Conservation (phyloP, 2,888 invertebrate species). For the Chymomyza caudatula region DNA sequence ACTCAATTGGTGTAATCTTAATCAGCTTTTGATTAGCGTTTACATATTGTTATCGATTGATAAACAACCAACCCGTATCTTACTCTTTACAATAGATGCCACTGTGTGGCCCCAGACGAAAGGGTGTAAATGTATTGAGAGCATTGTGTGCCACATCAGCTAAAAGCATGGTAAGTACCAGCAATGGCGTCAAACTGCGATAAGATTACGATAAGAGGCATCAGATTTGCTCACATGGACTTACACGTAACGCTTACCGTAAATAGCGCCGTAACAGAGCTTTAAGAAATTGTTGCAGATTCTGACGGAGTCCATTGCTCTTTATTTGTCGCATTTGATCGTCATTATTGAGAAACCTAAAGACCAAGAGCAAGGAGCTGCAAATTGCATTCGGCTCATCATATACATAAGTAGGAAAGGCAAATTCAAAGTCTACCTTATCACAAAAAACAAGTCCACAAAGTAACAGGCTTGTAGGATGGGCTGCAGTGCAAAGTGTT, state of each 20-base stretch:
- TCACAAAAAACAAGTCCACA: slow-evolving; percentile 71
- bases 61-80: slow-evolving; percentile 27
- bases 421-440: slow-evolving; percentile 49
- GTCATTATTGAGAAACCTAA: slow-evolving; percentile 64
- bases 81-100: slow-evolving; percentile 69
- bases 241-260: slow-evolving; percentile 48
- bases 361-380: slow-evolving; percentile 64
- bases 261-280: slow-evolving; percentile 63
- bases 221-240: slow-evolving; percentile 14
- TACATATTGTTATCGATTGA: neutral
- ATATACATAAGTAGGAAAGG: neutral
- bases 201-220: slow-evolving; percentile 14
- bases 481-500: slow-evolving; percentile 58
- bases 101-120: slow-evolving; percentile 58
- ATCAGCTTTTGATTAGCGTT: slow-evolving; percentile 35
- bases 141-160: slow-evolving; percentile 60
- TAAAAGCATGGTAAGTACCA: slow-evolving; percentile 62
- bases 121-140: slow-evolving; percentile 65
- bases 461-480: slow-evolving; percentile 66
- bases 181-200: slow-evolving; percentile 68
- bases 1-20: slow-evolving; percentile 51
- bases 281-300: slow-evolving; percentile 52
- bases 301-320: slow-evolving; percentile 39
- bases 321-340: slow-evolving; percentile 45
- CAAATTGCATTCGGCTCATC: neutral